Evolutionary conservation across 2,113 vertebrate species (phyloP).

Genomic region (Xyliphius kryptos): DNA sequence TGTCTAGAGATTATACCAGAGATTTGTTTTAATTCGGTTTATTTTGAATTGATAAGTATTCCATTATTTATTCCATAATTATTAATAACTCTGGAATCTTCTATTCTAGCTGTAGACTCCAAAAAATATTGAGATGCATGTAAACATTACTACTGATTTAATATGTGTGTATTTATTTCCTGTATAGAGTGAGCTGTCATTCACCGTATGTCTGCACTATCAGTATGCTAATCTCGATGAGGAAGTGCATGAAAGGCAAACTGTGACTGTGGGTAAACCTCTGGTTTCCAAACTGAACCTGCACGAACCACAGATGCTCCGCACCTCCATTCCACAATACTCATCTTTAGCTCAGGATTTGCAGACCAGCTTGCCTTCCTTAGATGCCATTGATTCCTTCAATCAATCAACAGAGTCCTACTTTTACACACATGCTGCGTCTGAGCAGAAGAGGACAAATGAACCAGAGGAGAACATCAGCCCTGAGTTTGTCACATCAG

Average conservation of each 20-base stretch:
- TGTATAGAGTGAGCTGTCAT: conserved; percentile 68
- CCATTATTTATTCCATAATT: no score
- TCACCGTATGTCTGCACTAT: conserved; percentile 74
- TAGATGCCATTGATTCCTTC: conserved; percentile 19
- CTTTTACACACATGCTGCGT: background rate
- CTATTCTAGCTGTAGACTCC: no score
- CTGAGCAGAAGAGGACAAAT: conserved; percentile 49
- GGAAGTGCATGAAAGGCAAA: conserved; percentile 64
- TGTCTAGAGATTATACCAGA: no score
- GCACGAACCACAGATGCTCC: conserved; percentile 41
- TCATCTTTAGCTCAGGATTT: conserved; percentile 44
- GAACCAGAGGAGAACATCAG: conserved; percentile 66
- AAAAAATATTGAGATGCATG: no score
- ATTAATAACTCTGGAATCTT: no score
- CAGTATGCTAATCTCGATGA: conserved; percentile 69
- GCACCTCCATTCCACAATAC: conserved; percentile 19
- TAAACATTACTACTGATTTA: background rate
- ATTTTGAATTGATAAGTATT: no score
- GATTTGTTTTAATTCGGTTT: no score
- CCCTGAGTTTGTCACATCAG: conserved; percentile 42
- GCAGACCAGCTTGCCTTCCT: conserved; percentile 1
- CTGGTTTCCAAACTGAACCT: conserved; percentile 82
- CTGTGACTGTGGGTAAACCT: conserved; percentile 70
- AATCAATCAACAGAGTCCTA: conserved; percentile 27
- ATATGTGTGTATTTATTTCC: conserved; percentile 10